Evolutionary conservation across 1,140 invertebrate species (phyloP), one percentile per base, ranked within the genome.

Genomic region (Maconellicoccus hirsutus): DNA sequence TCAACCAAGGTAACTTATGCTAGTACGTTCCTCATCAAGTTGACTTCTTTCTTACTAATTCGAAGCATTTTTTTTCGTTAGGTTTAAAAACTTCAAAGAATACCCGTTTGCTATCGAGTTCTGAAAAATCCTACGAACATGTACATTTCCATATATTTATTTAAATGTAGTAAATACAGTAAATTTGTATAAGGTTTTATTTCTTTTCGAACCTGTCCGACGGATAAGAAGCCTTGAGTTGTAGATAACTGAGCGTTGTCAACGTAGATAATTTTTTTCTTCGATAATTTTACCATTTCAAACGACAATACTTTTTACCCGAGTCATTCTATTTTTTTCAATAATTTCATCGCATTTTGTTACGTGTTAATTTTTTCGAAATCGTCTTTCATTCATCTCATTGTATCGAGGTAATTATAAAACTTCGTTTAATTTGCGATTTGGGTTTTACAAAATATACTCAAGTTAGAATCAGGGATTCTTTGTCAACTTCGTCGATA

Each of bases 1-100:
- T 26, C 74, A 14, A 74, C 74, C 78, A 78, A 75, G 75, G 77
- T 75, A n/a, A n/a, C n/a, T n/a, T n/a, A n/a, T n/a, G n/a, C n/a
- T n/a, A n/a, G n/a, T n/a, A n/a, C n/a, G n/a, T n/a, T n/a, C n/a
- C n/a, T n/a, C n/a, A 33, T 33, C 4, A 33, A 33, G 3, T 33
- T 33, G 3, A 33, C 4, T 33, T 33, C 29, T 6, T 42, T 21
- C n/a, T 70, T 71, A 52, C 8, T 66, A 27, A 21, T 72, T 14
- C 14, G n/a, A 59, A n/a, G 2, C 33, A 27, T 2, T 61, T 63
- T 38, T 27, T 52, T 70, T 71, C 71, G 59, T 63, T 69, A 75
- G 74, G 12, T 38, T 71, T 29, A 74, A 74, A 39, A 70, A 75
- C 33, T 74, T 76, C 59, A 75, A 74, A 72, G 38, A 76, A n/a